Evolutionary conservation across 2,113 vertebrate genomes (phyloP), one percentile per base, ranked within the genome.

Genomic region (Hepsetus odoe): DNA sequence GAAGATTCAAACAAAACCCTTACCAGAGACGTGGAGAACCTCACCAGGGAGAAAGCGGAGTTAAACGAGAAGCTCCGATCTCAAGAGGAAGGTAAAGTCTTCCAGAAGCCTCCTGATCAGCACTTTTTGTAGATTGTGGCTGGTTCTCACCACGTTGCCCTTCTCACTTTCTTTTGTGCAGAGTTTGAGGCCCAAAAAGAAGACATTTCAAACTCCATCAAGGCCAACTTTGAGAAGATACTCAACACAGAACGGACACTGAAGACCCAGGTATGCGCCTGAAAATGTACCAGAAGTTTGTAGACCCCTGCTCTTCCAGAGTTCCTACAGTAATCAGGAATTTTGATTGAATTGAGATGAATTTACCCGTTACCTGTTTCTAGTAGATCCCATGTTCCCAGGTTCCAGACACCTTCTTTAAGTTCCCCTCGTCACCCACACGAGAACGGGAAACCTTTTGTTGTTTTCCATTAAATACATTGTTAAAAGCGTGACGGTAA

Each of bases 1-100:
- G 98, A 99, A 91, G 97, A 99, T 87, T 93, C 93, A 26, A 96
- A 96, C 83, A 96, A 86, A 87, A 95, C 94, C 28, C 92, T 99
- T 87, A 96, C 95, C 93, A 97, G 96, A 96, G 96, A 99, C 72
- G 93, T 95, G 81, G 96, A 97, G 88, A 92, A 90, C 88, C 87
- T 99, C 89, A 95, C 92, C 85, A 98, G 94, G 88, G 96, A 98
- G 89, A 98, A 96, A 86, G 74, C 93, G 0, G 97, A 98, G 7
- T 82, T 98, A 59, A 93, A 61, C 66, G 94, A 97, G 85, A 97
- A 94, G 85, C 84, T 95, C 22, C 91, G 72, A 68, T 86, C 85
- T 82, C 89, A 93, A 79, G 92, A 95, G 10, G 93, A 96, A 93
- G 96, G 98, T 99, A 94, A 59, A 22, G 18, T 49, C 46, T 5